Percentiles rank a stretch among this genome's conserved stretches.
Conservation (phyloP, 1,140 invertebrate genomes). For the Scylla paramamosain region DNA sequence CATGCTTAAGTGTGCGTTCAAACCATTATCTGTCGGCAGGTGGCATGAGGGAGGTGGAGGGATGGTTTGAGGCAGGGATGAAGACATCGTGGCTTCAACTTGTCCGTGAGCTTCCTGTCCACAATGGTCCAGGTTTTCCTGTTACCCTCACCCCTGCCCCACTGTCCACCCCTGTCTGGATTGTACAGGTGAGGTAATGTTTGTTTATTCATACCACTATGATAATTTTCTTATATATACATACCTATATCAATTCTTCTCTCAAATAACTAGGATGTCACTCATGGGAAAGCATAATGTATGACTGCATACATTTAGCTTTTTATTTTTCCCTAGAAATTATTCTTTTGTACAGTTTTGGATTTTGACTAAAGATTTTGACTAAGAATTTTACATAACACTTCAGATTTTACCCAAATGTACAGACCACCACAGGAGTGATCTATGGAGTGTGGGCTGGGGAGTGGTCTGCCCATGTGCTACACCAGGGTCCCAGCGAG, state of each 20-base stretch:
- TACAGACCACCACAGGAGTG: conserved; percentile 57
- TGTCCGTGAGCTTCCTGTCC: conserved; percentile 33
- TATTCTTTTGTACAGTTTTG: too few species aligned
- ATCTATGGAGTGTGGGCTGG: conserved; percentile 53
- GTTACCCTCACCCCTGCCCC: background rate
- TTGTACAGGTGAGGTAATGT: conserved; percentile 45
- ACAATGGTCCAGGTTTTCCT: conserved; percentile 48
- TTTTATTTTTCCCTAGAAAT: too few species aligned
- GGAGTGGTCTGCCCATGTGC: background rate
- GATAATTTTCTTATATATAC: too few species aligned
- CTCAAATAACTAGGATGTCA: too few species aligned
- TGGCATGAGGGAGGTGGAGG: background rate
- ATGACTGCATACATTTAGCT: too few species aligned
- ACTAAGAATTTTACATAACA: too few species aligned
- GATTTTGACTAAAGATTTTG: too few species aligned
- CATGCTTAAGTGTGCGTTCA: too few species aligned
- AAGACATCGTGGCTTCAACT: conserved; percentile 49
- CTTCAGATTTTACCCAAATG: too few species aligned
- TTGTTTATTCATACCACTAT: background rate
- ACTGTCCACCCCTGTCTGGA: conserved; percentile 36
- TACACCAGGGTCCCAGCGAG: conserved; percentile 60
- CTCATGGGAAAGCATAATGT: too few species aligned
- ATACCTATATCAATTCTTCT: too few species aligned
- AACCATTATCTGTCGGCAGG: background rate
- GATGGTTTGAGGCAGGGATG: conserved; percentile 48